Evolutionary conservation across 1,140 invertebrate genomes (phyloP).

Genomic region (Penaeus japonicus): DNA sequence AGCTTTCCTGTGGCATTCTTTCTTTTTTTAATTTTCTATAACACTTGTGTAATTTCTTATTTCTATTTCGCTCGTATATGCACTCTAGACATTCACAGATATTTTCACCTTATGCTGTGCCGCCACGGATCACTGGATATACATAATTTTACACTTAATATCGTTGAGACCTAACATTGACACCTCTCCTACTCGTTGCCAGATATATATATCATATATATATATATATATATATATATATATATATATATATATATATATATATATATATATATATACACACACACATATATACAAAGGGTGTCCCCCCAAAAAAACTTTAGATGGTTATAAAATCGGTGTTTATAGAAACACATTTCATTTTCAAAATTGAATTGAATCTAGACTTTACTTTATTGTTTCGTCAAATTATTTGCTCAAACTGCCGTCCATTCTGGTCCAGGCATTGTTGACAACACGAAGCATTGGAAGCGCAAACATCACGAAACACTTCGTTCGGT

Average conservation of each 20-base stretch:
- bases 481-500: conserved; percentile 40
- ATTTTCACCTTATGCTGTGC: no score
- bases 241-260: conserved; percentile 21
- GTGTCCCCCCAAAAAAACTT: no score
- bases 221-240: conserved; percentile 15
- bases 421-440: conserved; percentile 13
- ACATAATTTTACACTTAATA: no score
- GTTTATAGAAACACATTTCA: not conserved
- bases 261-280: conserved; percentile 22
- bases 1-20: no score
- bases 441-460: conserved; percentile 18
- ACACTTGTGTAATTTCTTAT: no score
- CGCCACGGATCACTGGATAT: no score
- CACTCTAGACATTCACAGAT: no score
- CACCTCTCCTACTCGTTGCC: no score
- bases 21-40: no score
- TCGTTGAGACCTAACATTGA: no score
- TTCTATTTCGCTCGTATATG: no score
- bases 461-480: conserved; percentile 32
- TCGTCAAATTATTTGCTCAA: conserved; percentile 11
- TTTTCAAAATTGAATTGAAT: not conserved
- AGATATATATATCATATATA: not conserved
- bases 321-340: not conserved
- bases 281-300: not conserved
- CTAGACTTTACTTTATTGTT: no score